Evolutionary conservation across 2,113 vertebrate species (phyloP), one percentile per base, ranked within the genome.

Genomic region (Pterophyllum scalare): DNA sequence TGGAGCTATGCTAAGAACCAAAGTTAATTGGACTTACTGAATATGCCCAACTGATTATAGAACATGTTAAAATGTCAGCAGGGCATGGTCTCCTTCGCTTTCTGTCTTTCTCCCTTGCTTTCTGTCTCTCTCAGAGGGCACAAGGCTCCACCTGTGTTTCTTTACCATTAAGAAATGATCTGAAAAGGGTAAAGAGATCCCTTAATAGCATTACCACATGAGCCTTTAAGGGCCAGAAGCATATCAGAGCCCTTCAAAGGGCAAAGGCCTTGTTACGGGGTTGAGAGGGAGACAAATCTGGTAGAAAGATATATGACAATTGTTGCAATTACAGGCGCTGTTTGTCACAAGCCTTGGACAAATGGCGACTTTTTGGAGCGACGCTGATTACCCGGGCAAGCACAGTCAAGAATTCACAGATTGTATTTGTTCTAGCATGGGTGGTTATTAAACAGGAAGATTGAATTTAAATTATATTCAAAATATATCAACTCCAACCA

Each of bases 51-150:
- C 67, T 84, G 83, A 92, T 91, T 89, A 82, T 78, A 79, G 40
- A 79, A 84, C 83, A 93, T 92, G 88, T 81, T 90, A 78, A 93
- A 94, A 93, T 93, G 93, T 92, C 93, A 93, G 78, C 85, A 74
- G 80, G 80, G 58, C 64, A 58, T 62, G 77, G 67, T 77, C 79
- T 64, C 75, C 58, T 19, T 33, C 75, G 72, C 77, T 64, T 43
- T 60, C 76, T 72, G 54, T 56, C 72, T 79, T 31, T n/a, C 46
- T 46, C 62, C 24, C 5, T 52, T 62, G 56, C 14, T 49, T 65
- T 67, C 59, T 67, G n/a, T 15, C n/a, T 24, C 28, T 46, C 65
- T 84, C 76, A n/a, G 80, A 86, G 85, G 79, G 58, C 77, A 75
- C 35, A 17, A 3, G 31, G 14, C 61, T 89, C 65, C 79, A 92